phyloP scores from a whole-genome alignment of 2,888 invertebrate genomes.

The Mellilla xanthometata region DNA sequence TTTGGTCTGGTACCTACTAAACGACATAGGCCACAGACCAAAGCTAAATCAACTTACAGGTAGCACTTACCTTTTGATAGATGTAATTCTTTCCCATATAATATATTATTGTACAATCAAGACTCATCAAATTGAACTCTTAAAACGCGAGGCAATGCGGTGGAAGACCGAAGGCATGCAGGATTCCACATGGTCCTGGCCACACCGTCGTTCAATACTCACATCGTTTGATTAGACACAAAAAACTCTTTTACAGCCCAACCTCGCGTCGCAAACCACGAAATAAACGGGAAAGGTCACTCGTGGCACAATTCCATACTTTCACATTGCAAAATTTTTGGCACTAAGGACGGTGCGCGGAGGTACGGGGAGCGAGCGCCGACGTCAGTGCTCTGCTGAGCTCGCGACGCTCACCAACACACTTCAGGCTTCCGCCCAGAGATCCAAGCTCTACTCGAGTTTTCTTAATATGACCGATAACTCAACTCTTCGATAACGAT shows the following conservation, averaged over 20 bases:
- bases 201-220: slow-evolving; percentile 49
- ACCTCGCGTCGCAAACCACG: slow-evolving; percentile 46
- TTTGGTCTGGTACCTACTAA: too few relatives aligned
- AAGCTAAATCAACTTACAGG: too few relatives aligned
- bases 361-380: slow-evolving; percentile 71
- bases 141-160: slow-evolving; percentile 1
- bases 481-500: slow-evolving; percentile 41
- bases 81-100: neutral
- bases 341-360: slow-evolving; percentile 64
- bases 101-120: slow-evolving; percentile 21
- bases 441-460: slow-evolving; percentile 49
- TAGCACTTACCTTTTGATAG: neutral
- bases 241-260: slow-evolving; percentile 53
- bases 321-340: slow-evolving; percentile 83
- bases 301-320: slow-evolving; percentile 80
- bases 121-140: neutral
- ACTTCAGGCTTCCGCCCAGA: slow-evolving; percentile 54
- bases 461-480: slow-evolving; percentile 40
- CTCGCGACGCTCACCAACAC: slow-evolving; percentile 69
- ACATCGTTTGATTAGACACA: slow-evolving; percentile 56
- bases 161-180: slow-evolving; percentile 41
- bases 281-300: slow-evolving; percentile 72
- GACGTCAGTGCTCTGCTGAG: slow-evolving; percentile 78
- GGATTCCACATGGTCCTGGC: slow-evolving; percentile 45
- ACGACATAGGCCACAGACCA: too few relatives aligned